phyloP scores from a whole-genome alignment of 2,797 vertebrate species.

The Mus minutoides region DNA sequence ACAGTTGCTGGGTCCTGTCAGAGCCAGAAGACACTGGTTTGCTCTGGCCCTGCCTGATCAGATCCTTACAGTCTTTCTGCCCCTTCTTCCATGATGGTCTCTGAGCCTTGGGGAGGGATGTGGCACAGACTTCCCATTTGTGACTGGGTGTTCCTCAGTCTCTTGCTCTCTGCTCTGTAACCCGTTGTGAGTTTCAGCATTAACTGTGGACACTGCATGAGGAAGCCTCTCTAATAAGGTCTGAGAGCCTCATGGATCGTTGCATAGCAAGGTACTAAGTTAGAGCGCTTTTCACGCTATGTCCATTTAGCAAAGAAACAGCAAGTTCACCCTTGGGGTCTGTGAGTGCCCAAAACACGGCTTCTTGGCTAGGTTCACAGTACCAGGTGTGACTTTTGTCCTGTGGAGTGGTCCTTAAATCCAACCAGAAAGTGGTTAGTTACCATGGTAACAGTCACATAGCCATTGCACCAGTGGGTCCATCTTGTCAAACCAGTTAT shows the following conservation, averaged over 20 bases:
- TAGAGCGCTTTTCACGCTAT: not conserved
- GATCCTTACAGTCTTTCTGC: not conserved
- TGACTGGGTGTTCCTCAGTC: not conserved
- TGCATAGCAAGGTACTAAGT: not conserved
- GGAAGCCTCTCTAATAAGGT: not conserved
- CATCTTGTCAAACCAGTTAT: too few species aligned
- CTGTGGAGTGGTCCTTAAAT: not conserved
- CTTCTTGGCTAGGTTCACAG: too few species aligned
- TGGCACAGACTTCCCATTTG: not conserved
- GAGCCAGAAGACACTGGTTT: not conserved
- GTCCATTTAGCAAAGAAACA: not conserved
- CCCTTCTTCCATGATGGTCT: not conserved
- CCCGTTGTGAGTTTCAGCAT: not conserved
- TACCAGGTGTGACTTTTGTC: not conserved
- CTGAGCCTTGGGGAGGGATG: not conserved
- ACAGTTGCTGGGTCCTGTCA: not conserved
- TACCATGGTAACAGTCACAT: accelerated
- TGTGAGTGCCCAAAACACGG: not conserved
- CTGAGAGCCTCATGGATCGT: not conserved
- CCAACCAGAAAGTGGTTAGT: not conserved
- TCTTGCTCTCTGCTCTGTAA: not conserved
- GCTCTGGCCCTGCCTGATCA: not conserved
- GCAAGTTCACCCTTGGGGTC: not conserved
- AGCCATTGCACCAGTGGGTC: not conserved
- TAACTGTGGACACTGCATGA: not conserved